Evolutionary conservation across 2,888 invertebrate species (phyloP), one percentile per base, ranked within the genome.

Genomic region (Lingula anatina): DNA sequence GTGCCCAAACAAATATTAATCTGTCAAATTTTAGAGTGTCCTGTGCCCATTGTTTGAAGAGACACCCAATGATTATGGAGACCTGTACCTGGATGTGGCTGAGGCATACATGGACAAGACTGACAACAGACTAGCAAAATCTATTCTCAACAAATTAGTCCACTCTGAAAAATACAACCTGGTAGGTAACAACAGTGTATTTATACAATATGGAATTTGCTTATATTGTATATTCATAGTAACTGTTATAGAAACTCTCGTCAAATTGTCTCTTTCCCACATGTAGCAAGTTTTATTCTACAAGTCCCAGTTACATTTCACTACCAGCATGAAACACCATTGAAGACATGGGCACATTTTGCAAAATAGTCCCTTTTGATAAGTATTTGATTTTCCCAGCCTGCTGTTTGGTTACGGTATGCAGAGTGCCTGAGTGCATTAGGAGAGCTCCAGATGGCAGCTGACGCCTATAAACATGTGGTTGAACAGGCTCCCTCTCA

Each of bases 371-470:
- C n/a, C 18, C 1, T 31, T 27, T 37, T 43, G 24, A 27, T 36
- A 44, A 21, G 15, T 25, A 26, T 20, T 2, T 7, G 18, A 20
- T 26, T 27, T 28, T 81, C 41, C 20, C 59, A 78, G 64, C 90
- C 92, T 0, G 91, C 89, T 0, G 90, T 95, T n/a, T 96, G 94
- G 94, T 79, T 95, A 25, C 86, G 88, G 59, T 88, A 91, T 76
- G 95, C 90, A 0, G 93, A 95, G 70, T 92, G 93, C 70, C 81
- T 91, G 61, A 82, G 84, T 43, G 83, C 84, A 49, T 82, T 90
- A 48, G 84, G 84, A 3, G 82, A 86, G 60, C 77, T 83, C 25
- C 84, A 86, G 53, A 86, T 87, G 68, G 89, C 93, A 2, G 85
- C 89, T 24, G 80, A 84, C 47, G 89, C 90, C 2, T 94, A 89